Base-by-base conservation (phyloP, 2,113 vertebrate species). In the Eudyptes chrysolophus region DNA sequence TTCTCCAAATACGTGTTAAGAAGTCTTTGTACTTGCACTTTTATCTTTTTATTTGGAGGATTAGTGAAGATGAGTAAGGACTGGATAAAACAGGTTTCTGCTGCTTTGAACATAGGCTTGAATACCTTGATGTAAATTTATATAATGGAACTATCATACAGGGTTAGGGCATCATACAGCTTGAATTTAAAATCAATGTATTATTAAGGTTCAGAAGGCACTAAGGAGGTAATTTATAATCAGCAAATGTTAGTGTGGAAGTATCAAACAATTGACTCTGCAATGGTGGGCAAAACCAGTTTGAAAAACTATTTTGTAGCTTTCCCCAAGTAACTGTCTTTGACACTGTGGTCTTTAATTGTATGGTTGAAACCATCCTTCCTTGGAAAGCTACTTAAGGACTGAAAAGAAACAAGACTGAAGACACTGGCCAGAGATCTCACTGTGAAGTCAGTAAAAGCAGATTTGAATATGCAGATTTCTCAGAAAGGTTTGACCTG, bases 161-260 rank as follows among this genome's bases (percentile, higher is more conserved):
- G 3, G 7, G 5, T 77, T 69, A 48, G 2, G 25, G 1, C 6
- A 32, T 40, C 26, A 36, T 25, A 71, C 1, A 52, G 1, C 7
- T 81, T 64, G 17, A 75, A 60, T 72, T 29, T 42, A 82, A 74
- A 87, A 42, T 78, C 17, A n/a, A 5, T 25, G 3, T 74, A 51
- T 86, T 36, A 38, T 42, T 72, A 90, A 79, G 13, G 12, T 68
- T 61, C n/a, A 81, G 64, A 92, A 22, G 6, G 10, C 14, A 66
- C 3, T 55, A 82, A 85, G 8, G 32, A 60, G 30, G 19, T 17
- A 0, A 22, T 69, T 87, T 86, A 17, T 25, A 10, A 34, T 44
- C 5, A 87, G 18, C 6, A 91, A 52, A 72, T 42, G 4, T 55
- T 61, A 61, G 2, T 16, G 3, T 61, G 9, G 38, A 81, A 84